A percentile compares a stretch with the other conserved stretches of the same genome.
Evolutionary conservation across 2,797 vertebrate genomes (phyloP).

Genomic region (Ficedula albicollis): DNA sequence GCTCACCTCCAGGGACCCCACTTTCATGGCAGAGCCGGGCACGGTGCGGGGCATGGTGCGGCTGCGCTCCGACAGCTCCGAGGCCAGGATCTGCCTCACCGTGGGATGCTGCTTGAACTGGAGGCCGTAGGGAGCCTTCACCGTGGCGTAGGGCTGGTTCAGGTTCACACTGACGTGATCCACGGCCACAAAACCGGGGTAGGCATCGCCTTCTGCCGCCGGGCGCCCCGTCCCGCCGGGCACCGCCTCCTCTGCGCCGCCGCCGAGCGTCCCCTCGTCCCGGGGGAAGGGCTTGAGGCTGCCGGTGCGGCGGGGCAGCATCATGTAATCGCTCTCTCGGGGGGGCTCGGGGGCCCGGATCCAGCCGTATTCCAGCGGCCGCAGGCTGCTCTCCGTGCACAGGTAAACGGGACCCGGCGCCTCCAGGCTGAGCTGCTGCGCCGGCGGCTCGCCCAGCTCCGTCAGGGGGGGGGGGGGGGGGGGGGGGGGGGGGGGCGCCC

Average conservation of each 20-base stretch:
- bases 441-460: constrained; percentile 85
- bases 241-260: constrained; percentile 84
- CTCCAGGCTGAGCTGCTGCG: constrained; percentile 87
- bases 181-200: constrained; percentile 88
- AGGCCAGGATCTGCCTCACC: constrained; percentile 90
- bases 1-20: constrained; percentile 96
- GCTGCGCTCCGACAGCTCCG: constrained; percentile 90
- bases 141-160: constrained; percentile 92
- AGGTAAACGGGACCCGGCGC: constrained; percentile 88
- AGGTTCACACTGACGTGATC: constrained; percentile 90
- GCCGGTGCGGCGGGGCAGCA: constrained; percentile 91
- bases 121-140: constrained; percentile 92
- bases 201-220: constrained; percentile 85
- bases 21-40: constrained; percentile 89
- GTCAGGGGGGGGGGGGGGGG: too few relatives aligned
- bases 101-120: constrained; percentile 94
- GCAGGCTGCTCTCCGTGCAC: constrained; percentile 91
- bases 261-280: constrained; percentile 86
- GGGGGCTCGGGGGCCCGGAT: constrained; percentile 82
- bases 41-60: constrained; percentile 96
- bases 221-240: constrained; percentile 81
- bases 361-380: constrained; percentile 86
- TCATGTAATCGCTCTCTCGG: constrained; percentile 95
- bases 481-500: too few relatives aligned
- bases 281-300: constrained; percentile 89